Evolutionary conservation across 2,113 vertebrate species (phyloP), one percentile per base, ranked within the genome.

Genomic region (Cettia cetti): DNA sequence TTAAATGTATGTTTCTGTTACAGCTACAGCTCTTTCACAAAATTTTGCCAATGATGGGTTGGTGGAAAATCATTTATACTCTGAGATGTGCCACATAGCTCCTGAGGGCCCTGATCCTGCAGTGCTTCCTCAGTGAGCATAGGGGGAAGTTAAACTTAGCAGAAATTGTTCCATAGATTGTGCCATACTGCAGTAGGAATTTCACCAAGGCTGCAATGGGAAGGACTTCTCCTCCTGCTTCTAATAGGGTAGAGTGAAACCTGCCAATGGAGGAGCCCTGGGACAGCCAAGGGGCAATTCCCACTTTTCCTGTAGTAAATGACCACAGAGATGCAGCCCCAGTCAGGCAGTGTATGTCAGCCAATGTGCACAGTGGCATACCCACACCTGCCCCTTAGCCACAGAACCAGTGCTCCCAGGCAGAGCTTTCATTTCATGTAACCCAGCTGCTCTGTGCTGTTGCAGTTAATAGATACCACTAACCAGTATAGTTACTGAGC

Each of bases 1-100:
- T 63, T 80, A 49, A 56, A 76, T 93, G 19, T 53, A 37, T 61
- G 31, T 94, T 86, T 64, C 63, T 90, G 26, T 87, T 86, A 75
- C n/a, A 90, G 71, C 68, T 84, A 57, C 22, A 37, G 53, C 49
- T 88, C 84, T 69, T 89, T 63, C 56, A 52, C 61, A 61, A 66
- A 72, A 13, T 78, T 92, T 74, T 86, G 35, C 70, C 68, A 74
- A 6, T 93, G 30, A 56, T 11, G 65, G 59, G 77, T 81, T 24
- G 3, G 21, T 79, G 17, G 42, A 69, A 94, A 84, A 86, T 50
- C 12, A 52, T 74, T 61, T 82, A 24, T 76, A 33, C 4, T 33
- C 37, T 53, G 11, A 71, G 37, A 75, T 33, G 24, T 78, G 50
- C 30, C 52, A 54, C 0, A 0, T 7, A 61, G 64, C 33, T 84